phyloP scores from a whole-genome alignment of 2,888 invertebrate genomes.

The Heliconius hortense region DNA sequence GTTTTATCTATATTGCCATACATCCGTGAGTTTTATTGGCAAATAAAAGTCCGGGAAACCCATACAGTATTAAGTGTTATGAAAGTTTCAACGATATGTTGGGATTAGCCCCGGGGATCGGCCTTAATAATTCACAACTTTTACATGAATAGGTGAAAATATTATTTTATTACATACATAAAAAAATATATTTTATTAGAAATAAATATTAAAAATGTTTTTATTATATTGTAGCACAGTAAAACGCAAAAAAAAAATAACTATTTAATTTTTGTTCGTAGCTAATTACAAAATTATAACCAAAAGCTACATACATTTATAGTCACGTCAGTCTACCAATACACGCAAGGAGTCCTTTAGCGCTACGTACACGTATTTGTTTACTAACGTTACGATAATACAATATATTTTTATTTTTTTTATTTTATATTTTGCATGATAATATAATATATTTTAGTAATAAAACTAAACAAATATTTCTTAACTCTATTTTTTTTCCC shows the following conservation, averaged over 20 bases:
- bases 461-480: too few species aligned
- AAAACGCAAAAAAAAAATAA: too few species aligned
- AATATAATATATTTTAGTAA: too few species aligned
- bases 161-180: slow-evolving; percentile 1
- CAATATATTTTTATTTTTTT: too few species aligned
- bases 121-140: slow-evolving; percentile 14
- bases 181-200: not conserved
- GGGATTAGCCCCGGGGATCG: slow-evolving; percentile 20
- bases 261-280: too few species aligned
- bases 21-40: slow-evolving; percentile 26
- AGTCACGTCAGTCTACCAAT: too few species aligned
- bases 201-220: not conserved
- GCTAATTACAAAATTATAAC: too few species aligned
- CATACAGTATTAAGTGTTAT: slow-evolving; percentile 28
- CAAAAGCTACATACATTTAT: too few species aligned
- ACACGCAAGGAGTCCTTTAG: too few species aligned
- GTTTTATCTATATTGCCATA: slow-evolving; percentile 27
- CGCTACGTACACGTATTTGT: too few species aligned
- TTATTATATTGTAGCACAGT: not conserved
- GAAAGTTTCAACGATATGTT: slow-evolving; percentile 27
- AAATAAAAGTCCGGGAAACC: slow-evolving; percentile 24
- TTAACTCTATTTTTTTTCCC: not conserved
- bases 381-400: too few species aligned
- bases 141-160: slow-evolving; percentile 3
- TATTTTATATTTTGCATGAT: too few species aligned